Evolutionary conservation across 2,888 invertebrate species (phyloP), one percentile per base, ranked within the genome.

Genomic region (Limenitis camilla): DNA sequence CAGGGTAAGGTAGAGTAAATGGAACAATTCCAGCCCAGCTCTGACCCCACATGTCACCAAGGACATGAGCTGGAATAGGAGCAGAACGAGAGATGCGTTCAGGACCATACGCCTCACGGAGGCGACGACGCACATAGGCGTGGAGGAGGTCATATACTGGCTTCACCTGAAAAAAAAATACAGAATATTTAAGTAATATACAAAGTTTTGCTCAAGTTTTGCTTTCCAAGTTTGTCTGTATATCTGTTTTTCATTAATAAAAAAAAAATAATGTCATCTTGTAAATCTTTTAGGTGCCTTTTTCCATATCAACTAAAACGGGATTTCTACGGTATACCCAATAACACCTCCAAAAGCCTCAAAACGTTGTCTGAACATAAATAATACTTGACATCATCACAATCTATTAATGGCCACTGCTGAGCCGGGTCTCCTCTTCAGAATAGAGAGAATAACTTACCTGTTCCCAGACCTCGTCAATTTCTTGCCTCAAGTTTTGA

Each of bases 41-140:
- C 77, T 96, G 96, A 0, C 91, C 95, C 93, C 95, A 96, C 93
- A 96, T 95, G 70, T 96, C 96, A 0, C 97, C 96, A 5, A 96
- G 88, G 51, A 96, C 90, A 67, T 96, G 96, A 0, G 95, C 94
- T 0, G 96, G 96, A 39, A 96, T 88, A 0, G 96, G 95, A 0
- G 95, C 95, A 38, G 94, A 92, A 1, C 92, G 86, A 61, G 92
- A 93, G 46, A 94, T 92, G 61, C 93, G 90, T 68, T 96, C 94
- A 0, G 94, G 94, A 0, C 96, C 96, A 68, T 97, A 96, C 30
- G 92, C 90, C 67, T 95, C 93, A 1, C 94, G 90, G 10, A 98
- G 88, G 67, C 94, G 94, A 52, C 94, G 90, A 30, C 97, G 90
- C 0, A 97, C 93, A 76, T 97, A 98, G 0, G 96, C 94, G 70